Conservation (phyloP, 1,140 invertebrate genomes). For the Archivesica marissinica region DNA sequence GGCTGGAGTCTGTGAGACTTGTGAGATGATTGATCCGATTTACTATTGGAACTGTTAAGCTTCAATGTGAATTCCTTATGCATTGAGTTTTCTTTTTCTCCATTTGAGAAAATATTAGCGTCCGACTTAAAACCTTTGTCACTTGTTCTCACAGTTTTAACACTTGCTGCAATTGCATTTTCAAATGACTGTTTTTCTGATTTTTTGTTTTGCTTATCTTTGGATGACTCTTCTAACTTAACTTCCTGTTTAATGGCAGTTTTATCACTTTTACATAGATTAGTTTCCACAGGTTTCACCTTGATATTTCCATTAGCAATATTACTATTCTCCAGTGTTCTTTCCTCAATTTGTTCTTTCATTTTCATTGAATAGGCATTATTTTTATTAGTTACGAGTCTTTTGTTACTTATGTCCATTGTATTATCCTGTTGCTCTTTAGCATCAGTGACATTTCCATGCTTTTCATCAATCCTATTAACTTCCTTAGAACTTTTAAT, state of each 20-base stretch:
- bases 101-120: background rate
- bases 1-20: constrained; percentile 33
- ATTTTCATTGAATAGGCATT: constrained; percentile 1
- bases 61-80: background rate
- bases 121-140: no score
- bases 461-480: background rate
- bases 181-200: background rate
- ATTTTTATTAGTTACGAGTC: no score
- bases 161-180: no score
- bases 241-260: background rate
- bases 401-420: no score
- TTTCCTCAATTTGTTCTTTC: background rate
- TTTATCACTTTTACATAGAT: background rate
- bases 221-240: background rate
- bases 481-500: background rate
- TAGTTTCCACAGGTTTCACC: background rate
- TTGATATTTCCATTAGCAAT: background rate
- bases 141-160: no score
- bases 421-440: background rate
- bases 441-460: background rate
- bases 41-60: constrained; percentile 9
- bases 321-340: background rate
- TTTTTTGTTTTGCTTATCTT: no score
- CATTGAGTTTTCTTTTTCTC: background rate
- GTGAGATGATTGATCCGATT: constrained; percentile 29